These are phyloP conservation scores for Eurois occulta DNA, from an alignment of 2,888 invertebrate genomes.

Conservation along the genomic window DNA sequence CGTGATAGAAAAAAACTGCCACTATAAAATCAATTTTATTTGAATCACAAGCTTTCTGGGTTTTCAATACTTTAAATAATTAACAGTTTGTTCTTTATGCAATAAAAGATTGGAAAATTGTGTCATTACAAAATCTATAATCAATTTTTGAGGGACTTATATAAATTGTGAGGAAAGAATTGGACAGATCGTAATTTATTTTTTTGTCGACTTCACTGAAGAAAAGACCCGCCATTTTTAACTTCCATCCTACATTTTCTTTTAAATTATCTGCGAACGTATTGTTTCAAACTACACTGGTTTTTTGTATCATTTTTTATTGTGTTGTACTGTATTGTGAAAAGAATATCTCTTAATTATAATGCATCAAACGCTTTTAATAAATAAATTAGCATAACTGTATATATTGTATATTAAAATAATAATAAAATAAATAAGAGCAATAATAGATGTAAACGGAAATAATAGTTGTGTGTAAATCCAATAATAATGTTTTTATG, in stretches of 20 bases:
- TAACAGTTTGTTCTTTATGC: background rate
- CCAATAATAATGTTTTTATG: slow-evolving; percentile 69
- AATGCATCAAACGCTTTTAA: slow-evolving; percentile 58
- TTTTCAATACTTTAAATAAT: background rate
- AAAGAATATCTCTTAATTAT: slow-evolving; percentile 15
- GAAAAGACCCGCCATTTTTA: background rate
- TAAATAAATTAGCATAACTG: slow-evolving; percentile 56
- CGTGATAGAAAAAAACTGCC: slow-evolving; percentile 58
- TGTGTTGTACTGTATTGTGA: background rate
- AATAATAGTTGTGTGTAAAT: slow-evolving; percentile 69
- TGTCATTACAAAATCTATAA: background rate
- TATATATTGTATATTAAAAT: slow-evolving; percentile 69
- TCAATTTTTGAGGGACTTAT: background rate
- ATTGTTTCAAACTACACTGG: background rate
- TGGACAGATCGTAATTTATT: background rate
- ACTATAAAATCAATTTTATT: slow-evolving; percentile 39
- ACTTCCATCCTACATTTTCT: background rate
- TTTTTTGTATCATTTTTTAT: background rate
- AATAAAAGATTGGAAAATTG: too few species aligned
- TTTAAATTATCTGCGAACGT: background rate
- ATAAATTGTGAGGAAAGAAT: background rate
- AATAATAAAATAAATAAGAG: slow-evolving; percentile 67
- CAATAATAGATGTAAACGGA: slow-evolving; percentile 73
- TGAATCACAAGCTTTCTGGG: background rate
- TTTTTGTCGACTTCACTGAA: background rate